These are phyloP conservation scores for Machimus atricapillus DNA, from an alignment of 2,888 invertebrate genomes.

Conservation along the genomic window DNA sequence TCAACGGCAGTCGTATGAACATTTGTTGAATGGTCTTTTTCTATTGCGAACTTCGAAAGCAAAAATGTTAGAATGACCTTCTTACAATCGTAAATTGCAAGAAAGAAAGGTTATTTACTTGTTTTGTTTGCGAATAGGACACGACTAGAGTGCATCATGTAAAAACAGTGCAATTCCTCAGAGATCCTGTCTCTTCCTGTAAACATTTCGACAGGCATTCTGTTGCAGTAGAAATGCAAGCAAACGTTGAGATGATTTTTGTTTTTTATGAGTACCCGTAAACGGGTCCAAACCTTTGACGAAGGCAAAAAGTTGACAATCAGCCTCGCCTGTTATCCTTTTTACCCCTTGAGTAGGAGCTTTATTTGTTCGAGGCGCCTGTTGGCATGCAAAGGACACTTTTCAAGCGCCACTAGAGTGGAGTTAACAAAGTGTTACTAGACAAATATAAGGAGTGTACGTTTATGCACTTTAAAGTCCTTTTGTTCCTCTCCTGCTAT, in stretches of 20 bases:
- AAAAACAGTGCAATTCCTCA: neutral
- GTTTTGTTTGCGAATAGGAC: neutral
- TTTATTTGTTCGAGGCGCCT: neutral
- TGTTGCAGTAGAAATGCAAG: neutral
- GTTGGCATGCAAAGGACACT: neutral
- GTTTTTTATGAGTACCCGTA: neutral
- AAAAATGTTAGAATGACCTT: neutral
- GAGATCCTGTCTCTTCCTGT: neutral
- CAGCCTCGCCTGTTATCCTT: neutral
- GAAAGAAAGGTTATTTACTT: neutral
- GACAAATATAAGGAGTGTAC: constrained; percentile 1
- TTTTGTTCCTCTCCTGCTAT: neutral
- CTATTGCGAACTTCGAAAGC: neutral
- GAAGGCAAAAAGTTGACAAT: neutral
- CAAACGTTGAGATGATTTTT: neutral
- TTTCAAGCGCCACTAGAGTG: neutral
- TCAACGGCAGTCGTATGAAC: neutral
- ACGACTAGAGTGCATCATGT: neutral
- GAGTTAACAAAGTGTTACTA: constrained; percentile 8
- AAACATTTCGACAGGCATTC: neutral
- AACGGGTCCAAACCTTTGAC: neutral
- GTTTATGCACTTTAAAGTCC: neutral
- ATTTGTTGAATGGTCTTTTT: neutral
- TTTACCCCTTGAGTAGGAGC: neutral
- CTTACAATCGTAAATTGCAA: neutral